phyloP scores from a whole-genome alignment of 53 echinoderm and acorn worm genomes.

The Antedon mediterranea region DNA sequence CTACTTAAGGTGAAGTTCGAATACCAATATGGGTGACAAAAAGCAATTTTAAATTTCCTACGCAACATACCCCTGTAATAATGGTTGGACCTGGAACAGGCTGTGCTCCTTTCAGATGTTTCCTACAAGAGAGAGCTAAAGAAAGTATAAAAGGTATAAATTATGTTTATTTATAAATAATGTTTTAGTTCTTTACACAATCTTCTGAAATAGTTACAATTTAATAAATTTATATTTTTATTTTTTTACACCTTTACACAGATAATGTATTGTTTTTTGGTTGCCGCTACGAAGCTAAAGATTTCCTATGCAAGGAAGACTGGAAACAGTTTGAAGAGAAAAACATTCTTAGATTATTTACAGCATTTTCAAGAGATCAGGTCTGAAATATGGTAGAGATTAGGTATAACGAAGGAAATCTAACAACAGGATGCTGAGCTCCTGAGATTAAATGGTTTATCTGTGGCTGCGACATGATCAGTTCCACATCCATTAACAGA shows the following conservation, averaged over 20 bases:
- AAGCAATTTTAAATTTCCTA: constrained; percentile 70
- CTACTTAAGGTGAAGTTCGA: constrained; percentile 34
- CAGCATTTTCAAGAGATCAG: constrained; percentile 89
- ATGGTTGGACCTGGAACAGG: constrained; percentile 98
- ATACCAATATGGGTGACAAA: constrained; percentile 83
- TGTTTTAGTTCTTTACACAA: no score
- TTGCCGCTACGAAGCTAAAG: constrained; percentile 56
- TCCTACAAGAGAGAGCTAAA: constrained; percentile 62
- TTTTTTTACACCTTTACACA: constrained; percentile 12
- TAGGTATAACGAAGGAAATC: no score
- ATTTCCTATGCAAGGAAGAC: constrained; percentile 59
- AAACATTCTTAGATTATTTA: constrained; percentile 39
- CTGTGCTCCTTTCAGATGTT: constrained; percentile 85
- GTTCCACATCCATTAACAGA: no score
- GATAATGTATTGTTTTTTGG: constrained; percentile 80
- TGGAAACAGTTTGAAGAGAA: constrained; percentile 38
- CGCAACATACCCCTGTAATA: constrained; percentile 40
- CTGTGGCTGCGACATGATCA: no score
- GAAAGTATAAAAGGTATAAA: constrained; percentile 22
- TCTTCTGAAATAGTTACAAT: no score
- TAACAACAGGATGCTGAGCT: no score
- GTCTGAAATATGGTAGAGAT: constrained; percentile 7
- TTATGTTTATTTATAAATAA: no score
- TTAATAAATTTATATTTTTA: no score
- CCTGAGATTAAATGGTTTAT: no score